Evolutionary conservation across 2,113 vertebrate species (phyloP), one percentile per base, ranked within the genome.

Genomic region (Ochotona princeps): DNA sequence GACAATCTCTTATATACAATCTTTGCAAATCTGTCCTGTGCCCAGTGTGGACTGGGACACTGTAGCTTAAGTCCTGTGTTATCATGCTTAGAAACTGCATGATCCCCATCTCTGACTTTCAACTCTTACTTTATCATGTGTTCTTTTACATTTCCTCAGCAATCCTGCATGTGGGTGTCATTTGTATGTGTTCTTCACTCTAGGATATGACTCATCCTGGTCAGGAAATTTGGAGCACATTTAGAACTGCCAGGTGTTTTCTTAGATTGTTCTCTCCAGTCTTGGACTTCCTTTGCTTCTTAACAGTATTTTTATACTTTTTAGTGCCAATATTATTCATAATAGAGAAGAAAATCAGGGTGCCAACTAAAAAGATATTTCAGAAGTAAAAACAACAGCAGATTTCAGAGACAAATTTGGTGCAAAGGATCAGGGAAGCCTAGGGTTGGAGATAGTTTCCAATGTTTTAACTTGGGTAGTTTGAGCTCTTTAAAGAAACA

Each of bases 231-330:
- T 92, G 91, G 89, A 89, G 75, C 76, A 94, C 72, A 89, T 91
- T 96, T 81, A 87, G 84, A 92, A 65, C 25, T 15, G 25, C 89
- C 92, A 95, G 94, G 91, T 95, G 81, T 93, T 95, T 95, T 94
- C 92, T 94, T 86, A 92, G 73, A 95, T 95, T 96, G 65, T 94
- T 95, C 76, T 94, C 28, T 17, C 30, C 38, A 74, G 17, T 91
- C 93, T 96, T 95, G 87, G 67, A 96, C 78, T 96, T 96, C 89
- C 93, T 96, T 76, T 87, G 76, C 73, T 73, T 87, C 54, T 93
- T 73, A 92, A 89, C 67, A 96, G 87, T 84, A 67, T 89, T 94
- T 96, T 72, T 80, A 93, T 26, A 90, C 14, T 89, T 89, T 93
- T 95, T 60, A 28, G 60, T 76, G 94, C 75, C 89, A 96, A 21